A percentile compares a stretch with the other conserved stretches of the same genome.
phyloP scores from a whole-genome alignment of 2,888 invertebrate species.

The Athalia circularis region DNA sequence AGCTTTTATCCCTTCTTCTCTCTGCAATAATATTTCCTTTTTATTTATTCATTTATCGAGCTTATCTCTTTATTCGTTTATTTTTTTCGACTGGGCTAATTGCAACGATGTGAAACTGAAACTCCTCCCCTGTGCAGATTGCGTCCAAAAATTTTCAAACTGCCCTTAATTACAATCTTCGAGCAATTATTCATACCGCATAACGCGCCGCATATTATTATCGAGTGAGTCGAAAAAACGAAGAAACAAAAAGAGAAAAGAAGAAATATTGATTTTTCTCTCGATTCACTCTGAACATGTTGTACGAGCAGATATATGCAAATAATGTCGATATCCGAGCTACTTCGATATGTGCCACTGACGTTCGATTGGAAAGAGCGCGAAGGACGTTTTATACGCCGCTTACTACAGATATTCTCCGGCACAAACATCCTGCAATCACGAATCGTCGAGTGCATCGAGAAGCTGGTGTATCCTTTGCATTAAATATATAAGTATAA shows the following conservation, averaged over 20 bases:
- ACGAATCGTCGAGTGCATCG: not conserved
- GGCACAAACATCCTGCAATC: slow-evolving; percentile 24
- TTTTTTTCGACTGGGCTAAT: not conserved
- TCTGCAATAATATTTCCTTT: not conserved
- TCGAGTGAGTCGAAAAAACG: not conserved
- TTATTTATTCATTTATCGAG: slow-evolving; percentile 7
- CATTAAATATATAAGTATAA: slow-evolving; percentile 40
- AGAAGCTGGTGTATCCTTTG: slow-evolving; percentile 22
- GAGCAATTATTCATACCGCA: slow-evolving; percentile 14
- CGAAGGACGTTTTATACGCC: not conserved
- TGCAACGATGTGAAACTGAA: slow-evolving; percentile 6
- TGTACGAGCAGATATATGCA: slow-evolving; percentile 30
- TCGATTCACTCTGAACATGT: no score
- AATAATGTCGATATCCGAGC: slow-evolving; percentile 28
- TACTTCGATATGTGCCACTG: not conserved
- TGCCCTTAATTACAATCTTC: slow-evolving; percentile 37
- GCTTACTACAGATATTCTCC: not conserved
- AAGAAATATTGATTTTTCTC: slow-evolving; percentile 18
- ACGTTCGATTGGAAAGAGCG: slow-evolving; percentile 7
- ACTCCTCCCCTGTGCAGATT: not conserved
- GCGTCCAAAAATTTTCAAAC: slow-evolving; percentile 28
- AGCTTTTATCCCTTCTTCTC: not conserved
- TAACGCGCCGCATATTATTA: not conserved
- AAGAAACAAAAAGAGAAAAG: no score
- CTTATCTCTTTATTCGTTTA: not conserved